Conservation (phyloP, 2,113 vertebrate species). For the Astur gentilis region DNA sequence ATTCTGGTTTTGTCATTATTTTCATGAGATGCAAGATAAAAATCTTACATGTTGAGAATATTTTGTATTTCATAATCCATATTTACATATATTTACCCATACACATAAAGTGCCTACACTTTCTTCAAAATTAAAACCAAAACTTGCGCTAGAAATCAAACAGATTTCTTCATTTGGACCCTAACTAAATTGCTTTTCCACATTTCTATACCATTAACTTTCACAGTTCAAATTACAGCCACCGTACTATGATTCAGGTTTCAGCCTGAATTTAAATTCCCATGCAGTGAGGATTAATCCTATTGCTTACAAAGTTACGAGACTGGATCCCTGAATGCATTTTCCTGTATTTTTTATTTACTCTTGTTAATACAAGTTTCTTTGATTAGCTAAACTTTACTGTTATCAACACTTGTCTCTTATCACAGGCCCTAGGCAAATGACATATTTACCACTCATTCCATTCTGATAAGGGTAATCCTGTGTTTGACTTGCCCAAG, state of each 20-base stretch:
- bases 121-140: neutral
- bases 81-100: neutral
- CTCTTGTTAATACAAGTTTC: slow-evolving; percentile 66
- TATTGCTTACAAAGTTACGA: slow-evolving; percentile 52
- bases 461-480: slow-evolving; percentile 74
- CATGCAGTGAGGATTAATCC: slow-evolving; percentile 53
- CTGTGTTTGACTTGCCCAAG: slow-evolving; percentile 72
- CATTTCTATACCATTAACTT: slow-evolving; percentile 35
- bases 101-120: neutral
- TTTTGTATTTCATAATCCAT: neutral
- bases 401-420: slow-evolving; percentile 72
- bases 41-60: neutral
- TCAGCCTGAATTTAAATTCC: slow-evolving; percentile 11
- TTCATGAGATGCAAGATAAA: slow-evolving; percentile 29
- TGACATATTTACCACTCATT: slow-evolving; percentile 75
- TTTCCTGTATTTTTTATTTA: slow-evolving; percentile 68
- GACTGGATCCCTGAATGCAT: slow-evolving; percentile 62
- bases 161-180: neutral
- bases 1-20: slow-evolving; percentile 31
- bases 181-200: neutral
- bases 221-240: slow-evolving; percentile 32
- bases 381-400: slow-evolving; percentile 73
- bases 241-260: neutral
- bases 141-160: neutral
- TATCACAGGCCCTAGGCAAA: slow-evolving; percentile 68